Conservation (phyloP, 2,888 invertebrate species). For the Conomelus anceps region DNA sequence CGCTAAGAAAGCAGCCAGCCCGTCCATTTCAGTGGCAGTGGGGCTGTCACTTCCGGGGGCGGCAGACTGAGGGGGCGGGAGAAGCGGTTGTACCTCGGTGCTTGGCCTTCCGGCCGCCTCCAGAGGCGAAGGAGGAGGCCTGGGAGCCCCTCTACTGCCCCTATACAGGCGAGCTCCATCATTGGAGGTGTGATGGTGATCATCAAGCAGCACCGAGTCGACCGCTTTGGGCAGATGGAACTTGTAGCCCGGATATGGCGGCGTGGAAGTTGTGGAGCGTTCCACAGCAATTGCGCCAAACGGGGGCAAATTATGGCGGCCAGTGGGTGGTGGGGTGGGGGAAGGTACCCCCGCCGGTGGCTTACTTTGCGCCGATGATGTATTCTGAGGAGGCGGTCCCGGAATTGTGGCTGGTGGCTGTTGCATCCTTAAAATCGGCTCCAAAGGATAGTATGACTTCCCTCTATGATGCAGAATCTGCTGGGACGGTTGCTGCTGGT, state of each 20-base stretch:
- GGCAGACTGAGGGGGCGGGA: neutral
- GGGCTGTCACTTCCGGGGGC: constrained; percentile 4
- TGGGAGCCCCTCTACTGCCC: neutral
- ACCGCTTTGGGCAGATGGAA: constrained; percentile 62
- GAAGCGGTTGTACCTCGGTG: neutral
- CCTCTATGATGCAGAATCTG: constrained; percentile 21
- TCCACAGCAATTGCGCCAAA: constrained; percentile 49
- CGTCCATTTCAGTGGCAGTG: constrained; percentile 44
- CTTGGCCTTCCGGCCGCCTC: constrained; percentile 4
- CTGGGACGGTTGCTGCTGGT: too few species aligned
- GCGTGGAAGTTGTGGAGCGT: constrained; percentile 43
- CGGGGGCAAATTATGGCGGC: constrained; percentile 47
- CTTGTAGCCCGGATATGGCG: constrained; percentile 47
- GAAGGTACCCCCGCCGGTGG: neutral
- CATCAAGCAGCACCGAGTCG: constrained; percentile 48
- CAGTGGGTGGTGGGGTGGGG: constrained; percentile 9
- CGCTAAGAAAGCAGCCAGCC: constrained; percentile 54
- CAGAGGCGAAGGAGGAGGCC: neutral
- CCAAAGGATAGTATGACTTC: constrained; percentile 14
- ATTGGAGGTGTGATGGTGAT: neutral
- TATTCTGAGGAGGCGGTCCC: neutral
- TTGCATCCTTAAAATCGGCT: constrained; percentile 10
- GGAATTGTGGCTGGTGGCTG: constrained; percentile 3
- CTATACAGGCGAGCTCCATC: neutral
- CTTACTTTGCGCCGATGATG: neutral